Base-by-base conservation (phyloP, 1,140 invertebrate genomes). In the Ditylenchus dipsaci region DNA sequence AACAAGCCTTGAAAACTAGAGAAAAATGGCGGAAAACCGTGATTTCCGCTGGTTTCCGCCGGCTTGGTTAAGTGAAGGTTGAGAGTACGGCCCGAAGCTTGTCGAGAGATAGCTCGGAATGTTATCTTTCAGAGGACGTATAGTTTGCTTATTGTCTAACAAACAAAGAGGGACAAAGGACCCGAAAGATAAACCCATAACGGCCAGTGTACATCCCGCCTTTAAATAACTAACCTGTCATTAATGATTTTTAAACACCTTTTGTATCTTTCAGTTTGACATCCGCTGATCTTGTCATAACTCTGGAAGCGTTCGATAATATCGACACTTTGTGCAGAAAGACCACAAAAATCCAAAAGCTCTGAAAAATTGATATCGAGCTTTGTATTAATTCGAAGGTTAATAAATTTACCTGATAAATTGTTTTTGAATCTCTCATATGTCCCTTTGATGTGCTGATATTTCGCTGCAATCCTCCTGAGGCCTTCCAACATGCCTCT, bases 401-500 rank as follows among this genome's bases (percentile, higher is more conserved):
- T 42, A 33, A 63, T 19, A 33, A 42, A 17, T 33, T 42, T 63
- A 42, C 43, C 61, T 1, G 29, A 11, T 1, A 45, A 33, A 21
- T 63, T 63, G 8, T 29, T 45, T 19, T 45, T 33, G 61, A 21
- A 65, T 49, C 19, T 23, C 7, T 67, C 56, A 43, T 67, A 67
- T 0, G 56, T 53, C 13, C 38, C 65, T 59, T 59, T 67, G 1
- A 67, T 67, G 43, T 56, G 27, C 42, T 67, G 65, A 27, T 67
- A 67, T 15, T 53, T 30, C 0, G 47, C 23, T 33, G 65, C 49
- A 26, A 67, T 58, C 21, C 56, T n/a, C 13, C 27, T 11, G 1
- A 67, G 29, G 1, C 65, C 49, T n/a, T 57, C 65, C 17, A 30
- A 53, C 49, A 53, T 26, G 49, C 49, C 49, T 26, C 15, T 19